Percentiles rank a stretch among this genome's conserved stretches.
Conservation (phyloP, 2,888 invertebrate species). For the Oasisia sp. region DNA sequence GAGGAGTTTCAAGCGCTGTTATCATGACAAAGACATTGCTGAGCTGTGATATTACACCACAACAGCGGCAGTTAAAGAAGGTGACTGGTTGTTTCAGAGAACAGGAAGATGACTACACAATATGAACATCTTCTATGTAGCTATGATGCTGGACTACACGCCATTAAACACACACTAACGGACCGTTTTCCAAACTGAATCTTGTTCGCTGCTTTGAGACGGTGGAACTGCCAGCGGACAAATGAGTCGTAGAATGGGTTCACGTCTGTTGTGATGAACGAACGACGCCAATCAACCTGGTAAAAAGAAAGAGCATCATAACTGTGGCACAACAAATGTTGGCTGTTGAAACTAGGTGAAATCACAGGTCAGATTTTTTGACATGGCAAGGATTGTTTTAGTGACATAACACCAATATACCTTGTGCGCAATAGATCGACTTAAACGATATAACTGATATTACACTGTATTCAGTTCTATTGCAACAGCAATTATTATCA, state of each 20-base stretch:
- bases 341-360: background rate
- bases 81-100: too few species aligned
- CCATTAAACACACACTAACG: background rate
- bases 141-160: background rate
- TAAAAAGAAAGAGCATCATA: background rate
- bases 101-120: too few species aligned
- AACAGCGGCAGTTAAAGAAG: too few species aligned
- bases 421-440: too few species aligned
- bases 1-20: too few species aligned
- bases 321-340: background rate
- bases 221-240: conserved; percentile 94
- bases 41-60: too few species aligned
- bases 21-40: too few species aligned
- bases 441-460: background rate
- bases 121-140: background rate
- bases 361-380: background rate
- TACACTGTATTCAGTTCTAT: background rate
- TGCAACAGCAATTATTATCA: background rate
- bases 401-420: too few species aligned
- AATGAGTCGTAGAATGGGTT: conserved; percentile 99
- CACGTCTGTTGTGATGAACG: conserved; percentile 97
- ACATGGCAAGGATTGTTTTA: background rate
- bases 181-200: conserved; percentile 93
- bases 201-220: conserved; percentile 86
- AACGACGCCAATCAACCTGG: conserved; percentile 95